Base-by-base conservation (phyloP, 2,113 vertebrate species). In the Plectropomus leopardus region DNA sequence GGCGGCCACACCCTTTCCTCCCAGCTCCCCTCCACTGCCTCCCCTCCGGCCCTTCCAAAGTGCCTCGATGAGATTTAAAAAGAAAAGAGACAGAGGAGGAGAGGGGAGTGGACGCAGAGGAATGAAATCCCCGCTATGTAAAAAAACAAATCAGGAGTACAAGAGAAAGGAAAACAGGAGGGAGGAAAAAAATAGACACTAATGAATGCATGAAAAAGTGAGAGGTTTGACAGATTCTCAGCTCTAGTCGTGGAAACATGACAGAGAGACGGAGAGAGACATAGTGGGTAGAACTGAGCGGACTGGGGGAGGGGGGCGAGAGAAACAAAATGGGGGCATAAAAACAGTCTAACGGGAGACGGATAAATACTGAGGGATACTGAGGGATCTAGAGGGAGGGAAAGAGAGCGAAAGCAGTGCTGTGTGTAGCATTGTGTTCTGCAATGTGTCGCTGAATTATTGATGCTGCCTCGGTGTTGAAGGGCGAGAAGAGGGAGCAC, bases 1-100 rank as follows among this genome's bases (percentile, higher is more conserved):
- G 92, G 88, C 65, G 86, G 88, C 82, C 93, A 90, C 93, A 89
- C 93, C 93, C 89, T 91, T 92, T 82, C 91, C 91, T 90, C 75
- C 51, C 0, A 34, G 72, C 64, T 71, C 76, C 63, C 68, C 74
- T 67, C 76, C 53, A 74, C 13, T 67, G 85, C 75, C 78, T 82
- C 74, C 57, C 63, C 77, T 54, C 26, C 17, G 7, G 80, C 65
- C 83, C 71, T 69, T 21, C 54, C 28, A 75, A 82, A 88, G 60
- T 65, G 82, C 65, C 50, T 75, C 13, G n/a, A 59, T 24, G 24
- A 83, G 57, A 72, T 80, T 82, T 81, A 26, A 82, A 86, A 70
- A 67, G 57, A 82, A 73, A 78, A 40, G 78, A 78, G 48, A 51
- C 50, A 24, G 64, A 26, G 50, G 55, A 63, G 48, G n/a, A 58